Evolutionary conservation across 2,113 vertebrate genomes (phyloP).

Genomic region (Colius striatus): DNA sequence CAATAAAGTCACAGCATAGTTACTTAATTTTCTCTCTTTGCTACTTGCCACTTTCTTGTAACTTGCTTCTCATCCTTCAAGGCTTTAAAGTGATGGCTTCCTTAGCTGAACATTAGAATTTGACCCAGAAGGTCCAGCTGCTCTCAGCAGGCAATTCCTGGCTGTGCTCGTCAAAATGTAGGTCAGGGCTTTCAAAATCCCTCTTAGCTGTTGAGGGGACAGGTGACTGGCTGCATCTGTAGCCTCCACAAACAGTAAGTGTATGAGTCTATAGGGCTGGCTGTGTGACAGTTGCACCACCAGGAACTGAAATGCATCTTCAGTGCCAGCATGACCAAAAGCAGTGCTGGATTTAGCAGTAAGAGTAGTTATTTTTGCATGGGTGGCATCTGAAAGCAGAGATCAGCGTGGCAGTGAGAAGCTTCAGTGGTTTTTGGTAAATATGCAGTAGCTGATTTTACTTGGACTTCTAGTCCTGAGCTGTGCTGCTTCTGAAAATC

Average conservation of each 20-base stretch:
- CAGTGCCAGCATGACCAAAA: slow-evolving; percentile 12
- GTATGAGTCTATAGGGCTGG: slow-evolving; percentile 6
- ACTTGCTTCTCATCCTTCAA: neutral
- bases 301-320: neutral
- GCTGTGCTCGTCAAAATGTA: slow-evolving; percentile 35
- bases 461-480: neutral
- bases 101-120: neutral
- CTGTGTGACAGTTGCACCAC: neutral
- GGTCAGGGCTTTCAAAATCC: slow-evolving; percentile 20
- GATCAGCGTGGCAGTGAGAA: neutral
- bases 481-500: neutral
- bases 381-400: neutral
- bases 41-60: neutral
- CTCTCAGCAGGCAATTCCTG: neutral
- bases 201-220: neutral
- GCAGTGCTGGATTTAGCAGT: slow-evolving; percentile 2
- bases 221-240: slow-evolving; percentile 52
- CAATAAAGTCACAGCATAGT: neutral
- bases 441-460: neutral
- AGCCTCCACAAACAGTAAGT: neutral
- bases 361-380: neutral
- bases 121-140: slow-evolving; percentile 51
- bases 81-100: neutral
- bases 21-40: neutral
- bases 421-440: neutral